Evolutionary conservation across 2,113 vertebrate species (phyloP), one percentile per base, ranked within the genome.

Genomic region (Zosterops borbonicus): DNA sequence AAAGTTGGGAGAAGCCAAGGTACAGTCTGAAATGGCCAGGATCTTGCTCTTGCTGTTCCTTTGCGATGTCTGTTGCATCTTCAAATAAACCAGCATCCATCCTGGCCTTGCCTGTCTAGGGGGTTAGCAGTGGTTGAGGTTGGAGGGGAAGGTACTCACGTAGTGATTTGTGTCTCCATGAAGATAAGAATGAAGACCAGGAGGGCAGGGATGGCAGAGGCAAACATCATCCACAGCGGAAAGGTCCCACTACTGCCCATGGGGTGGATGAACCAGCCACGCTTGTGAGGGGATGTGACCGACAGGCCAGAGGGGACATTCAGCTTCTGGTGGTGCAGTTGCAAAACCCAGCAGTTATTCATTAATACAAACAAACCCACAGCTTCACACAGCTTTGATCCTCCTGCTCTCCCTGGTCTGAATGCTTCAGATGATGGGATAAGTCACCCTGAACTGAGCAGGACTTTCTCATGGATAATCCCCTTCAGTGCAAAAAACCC

Each of bases 81-180:
- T 49, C 64, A 74, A 11, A 27, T 7, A 23, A 71, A 88, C 31
- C 44, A 60, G 58, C 31, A 52, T 12, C 29, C 6, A 2, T 6
- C 19, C 49, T 71, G 42, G 20, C 23, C 28, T 64, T 65, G 59
- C 25, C 46, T 27, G 25, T 41, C 82, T 25, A 10, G 16, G 5
- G 5, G 7, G 13, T 69, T 47, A 74, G 52, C 23, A 19, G 65
- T 4, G 11, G 49, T 33, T 83, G 35, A 35, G 1, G 2, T 23
- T 53, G 39, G 22, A 5, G 7, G 29, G 25, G 25, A 49, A 69
- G 73, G 41, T 62, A 98, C 99, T 97, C 97, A 99, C 99, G 99
- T 99, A 9, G 99, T 99, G 93, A 99, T 99, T 93, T 99, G 99
- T 12, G 99, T 99, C 97, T 99, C 99, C 99, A 99, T 99, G 96